Conservation (phyloP, 2,113 vertebrate species). For the Hippocampus mohnikei region DNA sequence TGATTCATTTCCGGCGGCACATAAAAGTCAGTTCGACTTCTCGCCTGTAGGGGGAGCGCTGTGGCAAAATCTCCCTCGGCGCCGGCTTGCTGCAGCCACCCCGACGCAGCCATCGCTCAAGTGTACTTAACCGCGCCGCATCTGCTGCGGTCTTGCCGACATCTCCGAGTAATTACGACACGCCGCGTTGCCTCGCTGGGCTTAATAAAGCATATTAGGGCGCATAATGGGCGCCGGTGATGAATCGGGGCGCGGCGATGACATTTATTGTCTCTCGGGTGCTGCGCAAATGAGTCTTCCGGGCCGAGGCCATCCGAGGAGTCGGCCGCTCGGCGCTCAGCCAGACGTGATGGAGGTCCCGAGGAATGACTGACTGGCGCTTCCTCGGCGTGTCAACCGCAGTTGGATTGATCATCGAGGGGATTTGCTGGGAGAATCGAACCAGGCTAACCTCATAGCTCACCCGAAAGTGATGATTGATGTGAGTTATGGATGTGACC, state of each 20-base stretch:
- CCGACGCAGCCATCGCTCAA: not conserved
- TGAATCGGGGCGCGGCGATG: constrained; percentile 59
- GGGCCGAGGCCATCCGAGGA: constrained; percentile 47
- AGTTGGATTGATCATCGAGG: not conserved
- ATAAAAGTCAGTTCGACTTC: not conserved
- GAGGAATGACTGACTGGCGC: constrained; percentile 47
- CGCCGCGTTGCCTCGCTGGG: constrained; percentile 29
- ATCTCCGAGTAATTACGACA: constrained; percentile 38
- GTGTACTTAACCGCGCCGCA: constrained; percentile 29
- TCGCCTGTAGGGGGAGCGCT: not conserved
- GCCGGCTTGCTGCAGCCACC: not conserved
- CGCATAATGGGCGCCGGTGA: constrained; percentile 59
- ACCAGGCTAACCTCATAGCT: no score
- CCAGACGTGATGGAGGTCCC: constrained; percentile 2
- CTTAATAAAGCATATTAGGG: constrained; percentile 49
- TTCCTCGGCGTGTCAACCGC: not conserved
- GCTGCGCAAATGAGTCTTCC: constrained; percentile 71
- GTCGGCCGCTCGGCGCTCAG: constrained; percentile 12
- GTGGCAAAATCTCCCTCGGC: not conserved
- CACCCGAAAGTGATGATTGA: no score
- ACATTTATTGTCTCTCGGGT: constrained; percentile 70
- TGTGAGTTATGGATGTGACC: no score
- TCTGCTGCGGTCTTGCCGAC: constrained; percentile 23
- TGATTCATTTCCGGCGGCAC: not conserved
- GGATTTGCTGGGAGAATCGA: not conserved